Base-by-base conservation (phyloP, 2,888 invertebrate genomes). In the Stomorhina lunata region DNA sequence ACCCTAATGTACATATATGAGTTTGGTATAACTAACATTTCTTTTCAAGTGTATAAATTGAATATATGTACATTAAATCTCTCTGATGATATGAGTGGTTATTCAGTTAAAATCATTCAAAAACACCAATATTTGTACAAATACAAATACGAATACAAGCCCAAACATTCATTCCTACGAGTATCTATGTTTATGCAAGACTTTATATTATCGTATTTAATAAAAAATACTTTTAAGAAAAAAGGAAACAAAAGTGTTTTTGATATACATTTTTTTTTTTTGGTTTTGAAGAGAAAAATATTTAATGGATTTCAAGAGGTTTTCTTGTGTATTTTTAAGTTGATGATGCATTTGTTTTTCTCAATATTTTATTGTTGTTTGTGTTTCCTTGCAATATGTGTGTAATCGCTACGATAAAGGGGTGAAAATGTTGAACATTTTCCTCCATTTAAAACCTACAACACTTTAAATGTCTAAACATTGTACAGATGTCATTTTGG, bases 251-350 rank as follows among this genome's bases (percentile, higher is more conserved):
- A 81, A 84, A 81, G 77, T 78, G 71, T 83, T 84, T 81, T 72
- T 53, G 55, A 71, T 80, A 75, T 22, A 61, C 71, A n/a, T n/a
- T n/a, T n/a, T n/a, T 75, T 72, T 83, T 76, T 81, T 77, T 80
- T 57, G 68, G 72, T 80, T 75, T 84, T 81, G 65, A 73, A 84
- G 71, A 53, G 15, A 81, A 66, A 76, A 78, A 83, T 84, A 81
- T 84, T 85, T 86, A 86, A 86, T 86, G 85, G 84, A 85, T 86
- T 85, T 86, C 81, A 85, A 86, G 85, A 81, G 85, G 85, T 63
- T 81, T 80, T 76, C 69, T 65, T 78, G 72, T 57, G 17, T 50
- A 32, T 68, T 72, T 72, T 81, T 55, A 77, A 55, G 73, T 48
- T 81, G 77, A 76, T 80, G 75, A 81, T 81, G 77, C 77, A 77